phyloP scores from a whole-genome alignment of 2,113 vertebrate genomes.

The Oreochromis aureus region DNA sequence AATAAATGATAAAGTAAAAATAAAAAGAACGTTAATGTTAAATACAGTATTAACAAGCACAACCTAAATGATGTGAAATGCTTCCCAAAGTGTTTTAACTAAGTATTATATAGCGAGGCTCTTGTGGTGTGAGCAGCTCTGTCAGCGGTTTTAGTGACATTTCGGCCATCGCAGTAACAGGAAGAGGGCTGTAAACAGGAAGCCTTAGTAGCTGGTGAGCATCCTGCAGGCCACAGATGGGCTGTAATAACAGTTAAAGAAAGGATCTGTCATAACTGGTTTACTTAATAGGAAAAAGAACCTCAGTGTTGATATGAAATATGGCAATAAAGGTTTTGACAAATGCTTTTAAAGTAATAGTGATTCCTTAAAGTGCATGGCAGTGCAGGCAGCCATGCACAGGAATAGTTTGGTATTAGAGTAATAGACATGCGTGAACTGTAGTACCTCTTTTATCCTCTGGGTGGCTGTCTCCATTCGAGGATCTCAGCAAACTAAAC shows the following conservation, averaged over 20 bases:
- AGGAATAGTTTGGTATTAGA: neutral
- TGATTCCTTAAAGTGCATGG: neutral
- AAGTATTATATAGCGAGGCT: neutral
- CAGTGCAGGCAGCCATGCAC: neutral
- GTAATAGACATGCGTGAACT: neutral
- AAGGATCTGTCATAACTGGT: neutral
- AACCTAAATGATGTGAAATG: neutral
- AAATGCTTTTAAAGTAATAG: neutral
- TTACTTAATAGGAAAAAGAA: neutral
- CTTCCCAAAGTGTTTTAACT: neutral
- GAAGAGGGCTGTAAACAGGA: neutral
- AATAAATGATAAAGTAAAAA: neutral
- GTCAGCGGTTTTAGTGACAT: neutral
- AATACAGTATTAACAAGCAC: neutral
- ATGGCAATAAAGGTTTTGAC: neutral
- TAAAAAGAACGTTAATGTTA: neutral
- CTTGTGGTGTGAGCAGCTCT: neutral
- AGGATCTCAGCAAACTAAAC: neutral
- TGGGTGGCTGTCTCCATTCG: conserved; percentile 33
- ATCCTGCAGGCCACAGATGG: neutral
- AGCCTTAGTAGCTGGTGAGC: neutral
- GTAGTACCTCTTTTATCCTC: conserved; percentile 5
- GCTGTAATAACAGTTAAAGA: neutral
- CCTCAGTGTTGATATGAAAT: neutral
- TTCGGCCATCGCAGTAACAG: neutral